phyloP scores from a whole-genome alignment of 2,888 invertebrate genomes.

The Lordiphosa fenestrarum region DNA sequence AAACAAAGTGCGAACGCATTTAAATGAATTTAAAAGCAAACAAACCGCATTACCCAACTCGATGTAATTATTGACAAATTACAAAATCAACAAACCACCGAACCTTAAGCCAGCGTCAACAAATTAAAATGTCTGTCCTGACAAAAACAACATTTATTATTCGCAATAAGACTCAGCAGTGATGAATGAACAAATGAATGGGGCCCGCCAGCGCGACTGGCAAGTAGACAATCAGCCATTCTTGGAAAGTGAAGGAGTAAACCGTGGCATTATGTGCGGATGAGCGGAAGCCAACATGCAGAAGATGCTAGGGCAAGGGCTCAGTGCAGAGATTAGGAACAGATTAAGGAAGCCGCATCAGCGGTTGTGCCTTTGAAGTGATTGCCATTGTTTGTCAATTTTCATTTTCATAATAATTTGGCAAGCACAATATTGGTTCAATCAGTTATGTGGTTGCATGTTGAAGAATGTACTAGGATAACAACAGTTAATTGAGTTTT shows the following conservation, averaged over 20 bases:
- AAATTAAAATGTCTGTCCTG: slow-evolving; percentile 63
- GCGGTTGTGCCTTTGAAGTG: slow-evolving; percentile 16
- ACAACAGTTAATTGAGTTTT: no score
- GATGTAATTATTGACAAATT: slow-evolving; percentile 68
- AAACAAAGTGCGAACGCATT: neutral
- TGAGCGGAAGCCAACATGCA: slow-evolving; percentile 4
- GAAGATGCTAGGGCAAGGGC: slow-evolving; percentile 3
- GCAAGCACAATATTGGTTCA: neutral
- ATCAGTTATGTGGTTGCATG: neutral
- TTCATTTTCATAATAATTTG: slow-evolving; percentile 10
- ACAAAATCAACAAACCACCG: slow-evolving; percentile 66
- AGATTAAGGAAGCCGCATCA: slow-evolving; percentile 12
- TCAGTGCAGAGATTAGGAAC: slow-evolving; percentile 13
- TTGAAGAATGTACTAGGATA: neutral
- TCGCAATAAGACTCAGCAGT: slow-evolving; percentile 60
- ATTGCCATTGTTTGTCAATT: slow-evolving; percentile 15
- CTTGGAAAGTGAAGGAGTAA: slow-evolving; percentile 8
- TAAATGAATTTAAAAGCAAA: slow-evolving; percentile 37
- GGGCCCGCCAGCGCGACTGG: slow-evolving; percentile 1
- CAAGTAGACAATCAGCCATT: slow-evolving; percentile 6
- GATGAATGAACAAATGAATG: slow-evolving; percentile 50
- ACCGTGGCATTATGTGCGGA: slow-evolving; percentile 2
- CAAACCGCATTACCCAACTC: slow-evolving; percentile 50
- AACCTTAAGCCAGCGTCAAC: slow-evolving; percentile 65
- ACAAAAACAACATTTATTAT: slow-evolving; percentile 65